Base-by-base conservation (phyloP, 2,888 invertebrate species). In the Timandra comae region DNA sequence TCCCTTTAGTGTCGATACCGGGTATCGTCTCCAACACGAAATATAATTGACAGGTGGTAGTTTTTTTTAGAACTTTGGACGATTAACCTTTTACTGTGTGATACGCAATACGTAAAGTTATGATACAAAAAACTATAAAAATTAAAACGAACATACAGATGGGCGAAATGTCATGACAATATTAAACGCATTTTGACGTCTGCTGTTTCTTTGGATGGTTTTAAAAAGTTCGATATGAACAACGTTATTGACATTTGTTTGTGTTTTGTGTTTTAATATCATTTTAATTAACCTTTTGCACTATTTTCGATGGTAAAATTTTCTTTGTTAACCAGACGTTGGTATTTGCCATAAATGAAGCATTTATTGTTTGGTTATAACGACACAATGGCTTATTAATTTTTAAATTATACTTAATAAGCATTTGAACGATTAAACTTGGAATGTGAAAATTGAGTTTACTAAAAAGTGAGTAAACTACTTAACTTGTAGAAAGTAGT, bases 61-160 rank as follows among this genome's bases (percentile, higher is more conserved):
- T 6, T 16, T 41, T 56, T 60, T 56, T 56, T 56, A 49, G 44
- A 46, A 34, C 43, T 42, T 35, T 13, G 30, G 10, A 27, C 46
- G 49, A 51, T 60, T 64, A 61, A 61, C 65, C 61, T 57, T 62
- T 58, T 2, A 28, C 35, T 47, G 48, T 47, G 47, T 52, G 40
- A 51, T 56, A 42, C 48, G 38, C 34, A 35, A 32, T 16, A 16
- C 4, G 16, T 5, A 16, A 28, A 36, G 36, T 33, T 30, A 10
- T 13, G 3, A 12, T 30, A 19, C 9, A 27, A 35, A 41, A 33
- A 29, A 35, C 28, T 24, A 19, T 9, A 30, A 12, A 27, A 32
- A 40, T 23, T 28, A 37, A 35, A 21, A 38, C 33, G n/a, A 33
- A 27, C n/a, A 19, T 26, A 34, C 38, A 43, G 37, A 46, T 46